These are phyloP conservation scores for Thysanoteuthis rhombus DNA, from an alignment of 2,888 invertebrate species.

Conservation along the genomic window DNA sequence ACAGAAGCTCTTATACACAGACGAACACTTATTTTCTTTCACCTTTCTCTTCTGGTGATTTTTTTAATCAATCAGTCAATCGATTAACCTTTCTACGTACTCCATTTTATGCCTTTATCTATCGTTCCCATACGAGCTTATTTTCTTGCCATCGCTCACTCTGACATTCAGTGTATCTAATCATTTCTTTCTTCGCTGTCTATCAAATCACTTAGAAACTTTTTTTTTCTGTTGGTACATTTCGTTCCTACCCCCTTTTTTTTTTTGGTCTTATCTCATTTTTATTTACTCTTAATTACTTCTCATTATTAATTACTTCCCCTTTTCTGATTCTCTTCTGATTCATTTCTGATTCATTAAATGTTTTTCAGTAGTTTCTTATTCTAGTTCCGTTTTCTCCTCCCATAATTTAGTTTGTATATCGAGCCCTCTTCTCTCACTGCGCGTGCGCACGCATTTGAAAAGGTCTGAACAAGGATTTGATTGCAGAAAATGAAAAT, in stretches of 20 bases:
- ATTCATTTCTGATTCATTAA: neutral
- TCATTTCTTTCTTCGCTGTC: neutral
- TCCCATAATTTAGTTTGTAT: too few species aligned
- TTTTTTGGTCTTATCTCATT: neutral
- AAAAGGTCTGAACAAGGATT: too few species aligned
- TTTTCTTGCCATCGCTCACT: too few species aligned
- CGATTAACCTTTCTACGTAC: neutral
- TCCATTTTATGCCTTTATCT: neutral
- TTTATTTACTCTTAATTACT: neutral
- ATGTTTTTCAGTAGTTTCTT: neutral
- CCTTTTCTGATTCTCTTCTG: neutral
- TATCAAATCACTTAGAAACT: neutral
- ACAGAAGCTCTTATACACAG: too few species aligned
- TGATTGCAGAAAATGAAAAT: too few species aligned
- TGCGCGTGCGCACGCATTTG: too few species aligned
- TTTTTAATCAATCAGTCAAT: neutral
- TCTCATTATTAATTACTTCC: neutral
- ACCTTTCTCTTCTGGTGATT: neutral
- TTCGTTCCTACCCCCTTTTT: neutral
- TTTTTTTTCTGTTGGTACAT: neutral
- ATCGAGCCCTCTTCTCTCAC: too few species aligned
- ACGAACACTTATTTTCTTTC: too few species aligned
- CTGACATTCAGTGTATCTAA: neutral
- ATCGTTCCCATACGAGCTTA: neutral
- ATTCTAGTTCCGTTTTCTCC: too few species aligned